A percentile compares a stretch with the other conserved stretches of the same genome.
Conservation (phyloP, 2,888 invertebrate species). For the Cephonodes hylas region DNA sequence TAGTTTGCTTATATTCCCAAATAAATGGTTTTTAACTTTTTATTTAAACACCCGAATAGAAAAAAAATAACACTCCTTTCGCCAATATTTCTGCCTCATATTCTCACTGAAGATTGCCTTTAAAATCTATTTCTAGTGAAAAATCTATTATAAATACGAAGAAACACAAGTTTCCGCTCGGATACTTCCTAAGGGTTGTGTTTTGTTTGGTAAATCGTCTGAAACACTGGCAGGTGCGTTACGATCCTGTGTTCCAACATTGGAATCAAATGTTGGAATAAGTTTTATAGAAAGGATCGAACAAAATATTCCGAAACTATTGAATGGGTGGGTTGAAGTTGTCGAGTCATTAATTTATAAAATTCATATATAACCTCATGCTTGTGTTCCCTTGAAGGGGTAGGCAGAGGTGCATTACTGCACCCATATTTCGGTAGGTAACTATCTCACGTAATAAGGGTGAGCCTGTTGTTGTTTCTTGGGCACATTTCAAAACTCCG, state of each 20-base stretch:
- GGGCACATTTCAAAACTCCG: no score
- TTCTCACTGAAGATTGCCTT: not conserved
- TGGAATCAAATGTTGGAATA: not conserved
- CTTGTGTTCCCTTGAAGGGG: no score
- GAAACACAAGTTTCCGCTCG: constrained; percentile 22
- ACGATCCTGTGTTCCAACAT: not conserved
- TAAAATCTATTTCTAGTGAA: constrained; percentile 14
- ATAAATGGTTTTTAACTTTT: no score
- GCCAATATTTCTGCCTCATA: not conserved
- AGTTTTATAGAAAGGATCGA: not conserved
- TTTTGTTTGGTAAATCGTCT: constrained; percentile 18
- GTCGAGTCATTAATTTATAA: no score
- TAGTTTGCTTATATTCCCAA: no score
- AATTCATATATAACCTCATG: no score
- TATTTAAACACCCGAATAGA: not conserved
- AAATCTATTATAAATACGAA: constrained; percentile 20
- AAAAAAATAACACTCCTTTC: not conserved
- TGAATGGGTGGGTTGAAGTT: no score
- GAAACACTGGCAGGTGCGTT: constrained; percentile 10
- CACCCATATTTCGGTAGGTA: no score
- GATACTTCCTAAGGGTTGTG: constrained; percentile 26
- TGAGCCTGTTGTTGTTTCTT: no score
- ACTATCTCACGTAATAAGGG: no score
- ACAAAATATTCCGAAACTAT: no score
- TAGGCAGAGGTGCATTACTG: no score